Evolutionary conservation across 2,888 invertebrate species (phyloP).

Genomic region (Hirudinaria manillensis): DNA sequence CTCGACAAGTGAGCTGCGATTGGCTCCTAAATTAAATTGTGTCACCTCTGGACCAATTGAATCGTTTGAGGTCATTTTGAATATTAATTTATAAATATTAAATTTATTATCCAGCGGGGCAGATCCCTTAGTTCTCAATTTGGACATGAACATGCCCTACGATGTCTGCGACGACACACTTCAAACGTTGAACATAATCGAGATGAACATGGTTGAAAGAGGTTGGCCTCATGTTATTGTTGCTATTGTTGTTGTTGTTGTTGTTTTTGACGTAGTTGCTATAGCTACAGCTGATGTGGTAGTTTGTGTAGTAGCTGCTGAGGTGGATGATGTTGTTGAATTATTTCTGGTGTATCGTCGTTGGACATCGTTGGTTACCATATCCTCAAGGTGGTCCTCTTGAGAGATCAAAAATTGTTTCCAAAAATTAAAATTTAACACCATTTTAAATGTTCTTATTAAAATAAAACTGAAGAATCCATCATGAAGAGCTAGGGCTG

Average conservation of each 20-base stretch:
- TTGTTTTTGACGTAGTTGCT: too few relatives aligned
- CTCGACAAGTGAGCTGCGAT: constrained; percentile 65
- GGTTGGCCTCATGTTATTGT: constrained; percentile 57
- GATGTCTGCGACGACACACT: constrained; percentile 97
- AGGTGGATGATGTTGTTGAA: not conserved
- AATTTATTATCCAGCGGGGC: constrained; percentile 67
- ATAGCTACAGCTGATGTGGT: not conserved
- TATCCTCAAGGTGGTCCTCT: too few relatives aligned
- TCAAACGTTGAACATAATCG: constrained; percentile 83
- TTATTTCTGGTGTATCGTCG: too few relatives aligned
- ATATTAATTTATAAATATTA: too few relatives aligned
- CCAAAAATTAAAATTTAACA: too few relatives aligned
- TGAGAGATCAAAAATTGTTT: too few relatives aligned
- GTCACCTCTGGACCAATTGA: not conserved
- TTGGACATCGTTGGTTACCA: too few relatives aligned
- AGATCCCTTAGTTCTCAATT: constrained; percentile 92
- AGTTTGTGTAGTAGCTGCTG: not conserved
- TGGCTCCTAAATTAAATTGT: not conserved
- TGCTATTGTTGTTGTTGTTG: not conserved
- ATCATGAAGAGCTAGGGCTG: too few relatives aligned
- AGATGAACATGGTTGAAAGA: constrained; percentile 86
- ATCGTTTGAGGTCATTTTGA: too few relatives aligned
- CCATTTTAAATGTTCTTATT: too few relatives aligned
- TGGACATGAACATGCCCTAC: constrained; percentile 99
- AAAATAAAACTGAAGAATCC: too few relatives aligned